Evolutionary conservation across 2,797 vertebrate genomes (phyloP).

Genomic region (Zenarchopterus dispar): DNA sequence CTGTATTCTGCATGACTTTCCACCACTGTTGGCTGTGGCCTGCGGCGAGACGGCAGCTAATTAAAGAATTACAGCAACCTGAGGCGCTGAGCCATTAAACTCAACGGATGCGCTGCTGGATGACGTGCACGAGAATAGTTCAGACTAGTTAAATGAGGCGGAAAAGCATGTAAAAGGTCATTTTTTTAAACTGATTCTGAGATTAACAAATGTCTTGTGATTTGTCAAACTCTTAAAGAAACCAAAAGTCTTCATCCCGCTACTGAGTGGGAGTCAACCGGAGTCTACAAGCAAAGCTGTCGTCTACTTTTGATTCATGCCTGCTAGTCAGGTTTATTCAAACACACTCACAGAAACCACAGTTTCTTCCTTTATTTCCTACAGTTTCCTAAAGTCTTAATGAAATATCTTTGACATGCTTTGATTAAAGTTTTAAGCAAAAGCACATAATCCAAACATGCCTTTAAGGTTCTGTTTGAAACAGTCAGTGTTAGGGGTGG

Average conservation of each 20-base stretch:
- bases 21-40: constrained; percentile 2
- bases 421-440: too few relatives aligned
- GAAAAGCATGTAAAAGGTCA: neutral
- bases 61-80: constrained; percentile 29
- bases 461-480: too few relatives aligned
- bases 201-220: constrained; percentile 5
- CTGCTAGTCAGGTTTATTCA: too few relatives aligned
- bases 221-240: constrained; percentile 16
- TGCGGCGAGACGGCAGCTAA: constrained; percentile 14
- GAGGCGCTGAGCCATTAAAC: constrained; percentile 28
- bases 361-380: too few relatives aligned
- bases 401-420: too few relatives aligned
- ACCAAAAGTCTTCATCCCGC: constrained; percentile 11
- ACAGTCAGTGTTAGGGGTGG: too few relatives aligned
- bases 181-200: constrained; percentile 11
- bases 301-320: too few relatives aligned
- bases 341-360: too few relatives aligned
- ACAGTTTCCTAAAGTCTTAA: too few relatives aligned
- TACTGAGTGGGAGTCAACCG: constrained; percentile 37
- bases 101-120: constrained; percentile 13
- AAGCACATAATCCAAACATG: too few relatives aligned
- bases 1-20: constrained; percentile 1
- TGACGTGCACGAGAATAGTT: constrained; percentile 17
- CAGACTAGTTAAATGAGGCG: constrained; percentile 26
- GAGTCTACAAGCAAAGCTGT: neutral